phyloP scores from a whole-genome alignment of 2,113 vertebrate genomes.

The Malurus melanocephalus region DNA sequence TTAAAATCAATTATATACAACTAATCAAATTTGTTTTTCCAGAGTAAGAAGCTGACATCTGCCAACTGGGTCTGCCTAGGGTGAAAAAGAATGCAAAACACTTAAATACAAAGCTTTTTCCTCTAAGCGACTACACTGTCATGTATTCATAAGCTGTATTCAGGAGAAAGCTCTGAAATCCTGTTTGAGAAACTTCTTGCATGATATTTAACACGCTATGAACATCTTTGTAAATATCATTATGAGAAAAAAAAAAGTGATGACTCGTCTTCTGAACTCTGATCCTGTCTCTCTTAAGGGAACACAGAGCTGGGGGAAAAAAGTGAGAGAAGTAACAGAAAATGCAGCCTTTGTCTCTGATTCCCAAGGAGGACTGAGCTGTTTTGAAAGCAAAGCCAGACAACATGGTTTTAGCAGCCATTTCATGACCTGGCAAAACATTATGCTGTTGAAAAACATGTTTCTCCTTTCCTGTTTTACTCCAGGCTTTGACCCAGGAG shows the following conservation, averaged over 20 bases:
- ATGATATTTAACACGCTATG: neutral
- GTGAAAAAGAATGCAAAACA: neutral
- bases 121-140: neutral
- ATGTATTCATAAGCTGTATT: neutral
- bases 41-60: neutral
- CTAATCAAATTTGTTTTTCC: neutral
- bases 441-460: neutral
- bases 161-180: neutral
- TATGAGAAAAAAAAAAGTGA: neutral
- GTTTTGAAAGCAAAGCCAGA: conserved; percentile 7
- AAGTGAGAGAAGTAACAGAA: neutral
- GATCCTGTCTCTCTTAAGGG: neutral
- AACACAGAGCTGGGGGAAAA: neutral
- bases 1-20: neutral
- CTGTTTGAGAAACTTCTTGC: neutral
- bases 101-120: neutral
- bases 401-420: neutral
- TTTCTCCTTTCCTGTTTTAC: neutral
- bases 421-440: conserved; percentile 8
- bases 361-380: neutral
- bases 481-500: neutral
- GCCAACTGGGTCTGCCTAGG: neutral
- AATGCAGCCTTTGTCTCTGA: conserved; percentile 2
- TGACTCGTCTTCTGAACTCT: neutral
- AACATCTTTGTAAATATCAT: neutral